Evolutionary conservation across 2,113 vertebrate species (phyloP), one percentile per base, ranked within the genome.

Genomic region (Pardalotus punctatus): DNA sequence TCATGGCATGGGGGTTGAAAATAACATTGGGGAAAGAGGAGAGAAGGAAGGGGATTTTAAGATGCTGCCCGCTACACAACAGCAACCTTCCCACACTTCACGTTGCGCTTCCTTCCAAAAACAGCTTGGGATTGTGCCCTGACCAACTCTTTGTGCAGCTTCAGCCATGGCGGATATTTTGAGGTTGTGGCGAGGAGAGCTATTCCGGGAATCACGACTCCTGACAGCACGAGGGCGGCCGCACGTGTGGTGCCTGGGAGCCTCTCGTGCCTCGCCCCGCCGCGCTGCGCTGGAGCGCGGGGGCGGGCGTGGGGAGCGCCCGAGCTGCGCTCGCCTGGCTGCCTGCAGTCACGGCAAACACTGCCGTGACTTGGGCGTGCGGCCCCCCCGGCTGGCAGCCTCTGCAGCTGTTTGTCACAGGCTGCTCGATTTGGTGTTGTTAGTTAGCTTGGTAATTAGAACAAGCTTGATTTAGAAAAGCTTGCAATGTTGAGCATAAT

Each of bases 121-220:
- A 6, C 33, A 24, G 31, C 29, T 64, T 1, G 35, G 48, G 22
- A 3, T 3, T 9, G 31, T 2, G 1, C 57, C 56, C 27, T 5
- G 0, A 3, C 12, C 5, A 5, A 1, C 29, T 15, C 20, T 5
- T 8, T 0, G 24, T 6, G 62, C 23, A 14, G 42, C 61, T 28
- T 9, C 16, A 58, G 36, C 6, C 24, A 0, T 2, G 3, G 42
- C 0, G 78, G 38, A 0, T 40, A 2, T 69, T 72, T 42, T 2
- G 54, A 65, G 62, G 33, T 1, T 9, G 67, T 0, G 4, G 15
- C 2, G 72, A 17, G 40, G 31, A 24, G 36, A 48, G 38, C 36
- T 40, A 0, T 29, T 54, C 12, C 4, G 20, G 64, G 69, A 8
- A 6, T n/a, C 88, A 7, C 28, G 29, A 11, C 27, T 19, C 17